phyloP scores from a whole-genome alignment of 1,140 invertebrate species.

The Camponotus floridanus region DNA sequence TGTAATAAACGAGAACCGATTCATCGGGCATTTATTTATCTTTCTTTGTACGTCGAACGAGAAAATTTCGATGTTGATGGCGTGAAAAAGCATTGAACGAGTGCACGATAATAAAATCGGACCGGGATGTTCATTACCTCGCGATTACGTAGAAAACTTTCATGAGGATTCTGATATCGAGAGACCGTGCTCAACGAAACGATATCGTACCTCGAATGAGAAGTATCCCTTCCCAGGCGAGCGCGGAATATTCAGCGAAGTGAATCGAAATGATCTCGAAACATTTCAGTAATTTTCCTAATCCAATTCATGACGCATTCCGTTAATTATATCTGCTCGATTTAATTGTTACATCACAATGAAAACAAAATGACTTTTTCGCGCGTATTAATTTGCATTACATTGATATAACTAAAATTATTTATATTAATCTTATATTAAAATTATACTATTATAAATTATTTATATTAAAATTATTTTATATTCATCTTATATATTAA shows the following conservation, averaged over 20 bases:
- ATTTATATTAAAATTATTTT: neutral
- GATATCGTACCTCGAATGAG: constrained; percentile 14
- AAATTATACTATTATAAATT: no score
- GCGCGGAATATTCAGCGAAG: constrained; percentile 30
- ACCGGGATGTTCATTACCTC: constrained; percentile 20
- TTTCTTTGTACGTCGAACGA: constrained; percentile 9
- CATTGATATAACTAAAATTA: neutral
- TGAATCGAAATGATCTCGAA: neutral
- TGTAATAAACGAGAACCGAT: constrained; percentile 20
- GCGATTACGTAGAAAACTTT: constrained; percentile 55
- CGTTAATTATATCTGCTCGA: constrained; percentile 33
- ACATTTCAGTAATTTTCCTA: constrained; percentile 38
- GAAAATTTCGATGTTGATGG: constrained; percentile 21
- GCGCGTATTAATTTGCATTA: neutral
- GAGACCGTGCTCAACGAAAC: constrained; percentile 8
- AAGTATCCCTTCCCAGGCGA: neutral
- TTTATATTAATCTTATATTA: neutral
- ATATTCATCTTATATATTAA: neutral
- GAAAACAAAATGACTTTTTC: neutral
- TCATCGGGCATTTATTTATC: constrained; percentile 33
- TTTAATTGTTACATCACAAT: constrained; percentile 14
- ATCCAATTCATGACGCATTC: constrained; percentile 14
- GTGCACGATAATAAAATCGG: constrained; percentile 33
- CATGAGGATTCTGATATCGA: constrained; percentile 40
- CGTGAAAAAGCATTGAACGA: constrained; percentile 8